Percentiles rank a stretch among this genome's conserved stretches.
These are phyloP conservation scores for Agonum fuliginosum DNA, from an alignment of 2,888 invertebrate species.

Conservation along the genomic window DNA sequence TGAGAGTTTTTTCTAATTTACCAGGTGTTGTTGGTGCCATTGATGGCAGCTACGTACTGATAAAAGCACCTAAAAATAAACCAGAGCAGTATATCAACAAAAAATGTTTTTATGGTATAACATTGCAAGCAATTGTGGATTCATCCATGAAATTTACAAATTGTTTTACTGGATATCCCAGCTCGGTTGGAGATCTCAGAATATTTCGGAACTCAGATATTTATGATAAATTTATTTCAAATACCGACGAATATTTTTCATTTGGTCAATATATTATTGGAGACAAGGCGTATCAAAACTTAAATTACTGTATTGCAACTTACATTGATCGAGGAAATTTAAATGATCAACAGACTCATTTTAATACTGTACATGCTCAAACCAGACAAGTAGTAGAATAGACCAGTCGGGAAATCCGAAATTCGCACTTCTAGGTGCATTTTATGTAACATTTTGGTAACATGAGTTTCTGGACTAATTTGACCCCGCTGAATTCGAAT, in stretches of 20 bases:
- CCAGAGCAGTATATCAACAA: constrained; percentile 12
- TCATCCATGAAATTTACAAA: constrained; percentile 13
- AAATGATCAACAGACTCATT: no score
- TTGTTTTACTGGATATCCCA: constrained; percentile 33
- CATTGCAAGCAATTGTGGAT: background rate
- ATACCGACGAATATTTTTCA: constrained; percentile 45
- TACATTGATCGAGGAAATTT: no score
- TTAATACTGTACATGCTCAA: no score
- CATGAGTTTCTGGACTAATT: no score
- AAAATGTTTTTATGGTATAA: constrained; percentile 38
- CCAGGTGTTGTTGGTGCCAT: constrained; percentile 27
- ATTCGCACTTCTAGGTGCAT: no score
- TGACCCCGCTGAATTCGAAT: no score
- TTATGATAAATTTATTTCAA: constrained; percentile 41
- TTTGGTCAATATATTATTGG: constrained; percentile 56
- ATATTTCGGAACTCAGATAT: constrained; percentile 60
- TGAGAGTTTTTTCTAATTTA: constrained; percentile 8
- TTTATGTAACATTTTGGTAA: no score
- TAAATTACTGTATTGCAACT: no score
- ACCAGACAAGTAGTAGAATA: no score
- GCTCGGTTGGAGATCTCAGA: constrained; percentile 6
- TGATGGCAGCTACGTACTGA: constrained; percentile 23
- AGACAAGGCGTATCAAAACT: no score
- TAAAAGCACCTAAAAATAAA: constrained; percentile 28
- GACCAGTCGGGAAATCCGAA: no score